A percentile compares a stretch with the other conserved stretches of the same genome.
Conservation (phyloP, 1,140 invertebrate genomes). For the Phenacoccus solenopsis region DNA sequence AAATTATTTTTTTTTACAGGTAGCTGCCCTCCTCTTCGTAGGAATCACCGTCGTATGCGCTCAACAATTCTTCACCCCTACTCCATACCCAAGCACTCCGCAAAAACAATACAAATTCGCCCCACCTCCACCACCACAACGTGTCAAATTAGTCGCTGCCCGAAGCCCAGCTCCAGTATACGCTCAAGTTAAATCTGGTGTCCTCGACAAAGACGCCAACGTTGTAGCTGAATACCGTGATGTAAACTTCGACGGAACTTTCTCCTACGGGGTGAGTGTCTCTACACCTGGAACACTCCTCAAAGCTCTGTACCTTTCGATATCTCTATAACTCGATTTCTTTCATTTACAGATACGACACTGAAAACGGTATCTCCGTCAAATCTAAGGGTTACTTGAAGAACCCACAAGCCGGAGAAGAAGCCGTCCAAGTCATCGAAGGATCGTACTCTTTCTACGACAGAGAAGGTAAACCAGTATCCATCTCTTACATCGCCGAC, state of each 20-base stretch:
- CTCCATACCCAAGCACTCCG: neutral
- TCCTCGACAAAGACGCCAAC: conserved; percentile 25
- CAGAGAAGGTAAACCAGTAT: conserved; percentile 47
- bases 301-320: neutral
- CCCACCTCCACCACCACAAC: neutral
- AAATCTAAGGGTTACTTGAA: conserved; percentile 44
- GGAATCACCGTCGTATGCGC: neutral
- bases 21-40: neutral
- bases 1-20: no score
- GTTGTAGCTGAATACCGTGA: conserved; percentile 40
- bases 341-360: conserved; percentile 47
- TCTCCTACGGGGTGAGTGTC: conserved; percentile 34
- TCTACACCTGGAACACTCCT: neutral
- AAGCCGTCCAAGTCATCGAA: conserved; percentile 31
- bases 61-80: neutral
- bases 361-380: conserved; percentile 55
- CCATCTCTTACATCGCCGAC: conserved; percentile 51
- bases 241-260: conserved; percentile 28
- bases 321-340: no score
- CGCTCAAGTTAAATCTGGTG: neutral
- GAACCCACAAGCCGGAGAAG: conserved; percentile 34
- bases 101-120: neutral
- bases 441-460: conserved; percentile 48
- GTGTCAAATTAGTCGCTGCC: neutral
- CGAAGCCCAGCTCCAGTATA: conserved; percentile 7